Percentiles rank a stretch among this genome's conserved stretches.
These are phyloP conservation scores for Asarcornis scutulata DNA, from an alignment of 2,113 vertebrate genomes.

Conservation along the genomic window DNA sequence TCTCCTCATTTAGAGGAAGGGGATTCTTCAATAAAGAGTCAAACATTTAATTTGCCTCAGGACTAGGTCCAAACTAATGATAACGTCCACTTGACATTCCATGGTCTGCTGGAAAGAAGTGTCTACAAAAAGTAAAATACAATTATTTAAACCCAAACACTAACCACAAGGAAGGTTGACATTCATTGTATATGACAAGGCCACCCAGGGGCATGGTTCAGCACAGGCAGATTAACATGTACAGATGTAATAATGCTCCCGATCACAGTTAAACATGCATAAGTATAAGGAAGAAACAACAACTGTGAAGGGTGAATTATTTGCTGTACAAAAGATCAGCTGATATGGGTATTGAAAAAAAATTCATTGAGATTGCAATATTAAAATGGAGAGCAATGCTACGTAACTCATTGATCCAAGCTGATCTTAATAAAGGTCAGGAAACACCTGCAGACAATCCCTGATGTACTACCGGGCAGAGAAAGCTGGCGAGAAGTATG, in stretches of 20 bases:
- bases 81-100: conserved; percentile 7
- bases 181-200: conserved; percentile 62
- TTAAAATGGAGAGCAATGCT: background rate
- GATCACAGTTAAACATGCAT: conserved; percentile 13
- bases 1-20: background rate
- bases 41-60: background rate
- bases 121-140: conserved; percentile 18
- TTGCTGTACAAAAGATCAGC: background rate
- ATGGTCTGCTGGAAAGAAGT: conserved; percentile 9
- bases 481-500: background rate
- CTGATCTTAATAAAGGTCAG: background rate
- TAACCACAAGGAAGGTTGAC: conserved; percentile 33
- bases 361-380: background rate
- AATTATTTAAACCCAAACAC: conserved; percentile 38
- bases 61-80: conserved; percentile 6
- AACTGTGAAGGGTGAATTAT: background rate
- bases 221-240: conserved; percentile 51
- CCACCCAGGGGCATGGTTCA: conserved; percentile 68
- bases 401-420: background rate
- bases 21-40: conserved; percentile 24
- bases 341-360: background rate
- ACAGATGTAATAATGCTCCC: conserved; percentile 41
- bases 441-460: background rate
- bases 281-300: conserved; percentile 2
- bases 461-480: background rate